phyloP scores from a whole-genome alignment of 2,888 invertebrate species.

The Brenthis daphne region DNA sequence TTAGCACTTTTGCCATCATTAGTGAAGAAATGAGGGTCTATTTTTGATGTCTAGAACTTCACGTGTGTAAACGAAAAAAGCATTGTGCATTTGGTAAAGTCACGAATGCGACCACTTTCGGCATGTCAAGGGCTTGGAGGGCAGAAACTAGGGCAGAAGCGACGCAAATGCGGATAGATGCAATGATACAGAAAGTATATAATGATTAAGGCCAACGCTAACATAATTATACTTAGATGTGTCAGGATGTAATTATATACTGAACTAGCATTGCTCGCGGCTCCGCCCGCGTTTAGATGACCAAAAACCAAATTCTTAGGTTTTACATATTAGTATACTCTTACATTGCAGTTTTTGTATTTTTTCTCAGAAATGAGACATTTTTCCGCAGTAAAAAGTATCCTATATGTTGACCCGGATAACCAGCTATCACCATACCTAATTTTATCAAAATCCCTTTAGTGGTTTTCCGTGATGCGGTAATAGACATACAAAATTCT shows the following conservation, averaged over 20 bases:
- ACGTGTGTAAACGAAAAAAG: conserved; percentile 3
- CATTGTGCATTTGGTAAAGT: conserved; percentile 15
- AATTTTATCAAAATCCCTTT: too few species aligned
- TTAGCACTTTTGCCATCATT: not conserved
- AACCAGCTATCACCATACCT: too few species aligned
- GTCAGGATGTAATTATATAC: not conserved
- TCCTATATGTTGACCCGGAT: too few species aligned
- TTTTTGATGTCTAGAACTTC: not conserved
- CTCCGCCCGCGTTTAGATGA: too few species aligned
- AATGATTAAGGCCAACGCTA: conserved; percentile 23
- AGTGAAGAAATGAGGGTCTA: not conserved
- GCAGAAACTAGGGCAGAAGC: conserved; percentile 42
- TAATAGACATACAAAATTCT: too few species aligned
- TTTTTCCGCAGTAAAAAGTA: too few species aligned
- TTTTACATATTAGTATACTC: too few species aligned
- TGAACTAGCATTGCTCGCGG: not conserved
- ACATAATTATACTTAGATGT: conserved; percentile 3
- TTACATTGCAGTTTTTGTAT: too few species aligned
- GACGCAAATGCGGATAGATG: conserved; percentile 38
- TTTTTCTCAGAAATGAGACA: too few species aligned
- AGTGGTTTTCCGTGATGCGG: too few species aligned
- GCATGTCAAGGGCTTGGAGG: conserved; percentile 36
- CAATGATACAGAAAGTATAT: conserved; percentile 37
- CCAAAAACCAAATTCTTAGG: too few species aligned
- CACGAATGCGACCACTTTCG: conserved; percentile 31